A percentile compares a stretch with the other conserved stretches of the same genome.
These are phyloP conservation scores for Cynoglossus semilaevis DNA, from an alignment of 2,113 vertebrate species.

Conservation along the genomic window DNA sequence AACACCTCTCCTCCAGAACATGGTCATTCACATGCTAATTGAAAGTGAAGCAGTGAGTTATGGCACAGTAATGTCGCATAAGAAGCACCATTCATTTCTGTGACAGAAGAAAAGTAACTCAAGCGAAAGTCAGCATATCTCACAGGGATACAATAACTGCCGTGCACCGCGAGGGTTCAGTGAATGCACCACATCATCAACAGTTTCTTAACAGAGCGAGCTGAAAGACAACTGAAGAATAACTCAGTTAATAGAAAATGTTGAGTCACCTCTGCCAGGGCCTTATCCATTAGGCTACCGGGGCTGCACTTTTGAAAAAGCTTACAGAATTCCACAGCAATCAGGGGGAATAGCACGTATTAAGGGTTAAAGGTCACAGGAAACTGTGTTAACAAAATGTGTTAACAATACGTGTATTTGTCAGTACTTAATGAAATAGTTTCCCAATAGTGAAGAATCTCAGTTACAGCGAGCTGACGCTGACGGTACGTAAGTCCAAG, in stretches of 20 bases:
- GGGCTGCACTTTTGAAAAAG: too few relatives aligned
- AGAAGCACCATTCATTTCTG: slow-evolving; percentile 59
- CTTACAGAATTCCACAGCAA: too few relatives aligned
- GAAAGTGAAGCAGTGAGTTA: slow-evolving; percentile 59
- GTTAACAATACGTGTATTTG: too few relatives aligned
- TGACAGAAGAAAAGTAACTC: slow-evolving; percentile 42
- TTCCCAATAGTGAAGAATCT: not conserved
- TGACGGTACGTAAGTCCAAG: slow-evolving; percentile 22
- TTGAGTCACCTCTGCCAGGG: too few relatives aligned
- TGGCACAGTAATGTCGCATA: slow-evolving; percentile 28
- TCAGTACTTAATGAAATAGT: not conserved
- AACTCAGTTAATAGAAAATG: too few relatives aligned
- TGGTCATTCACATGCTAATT: slow-evolving; percentile 63
- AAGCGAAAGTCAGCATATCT: not conserved
- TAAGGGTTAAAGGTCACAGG: too few relatives aligned
- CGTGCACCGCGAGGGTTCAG: not conserved
- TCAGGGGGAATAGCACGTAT: too few relatives aligned
- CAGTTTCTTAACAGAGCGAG: too few relatives aligned
- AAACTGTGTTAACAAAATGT: too few relatives aligned
- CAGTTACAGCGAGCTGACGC: not conserved
- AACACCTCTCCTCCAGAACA: slow-evolving; percentile 63
- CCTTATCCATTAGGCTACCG: too few relatives aligned
- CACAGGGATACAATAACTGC: too few relatives aligned
- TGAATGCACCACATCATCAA: not conserved
- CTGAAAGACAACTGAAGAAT: too few relatives aligned